Conservation (phyloP, 2,113 vertebrate genomes). For the Naja naja region DNA sequence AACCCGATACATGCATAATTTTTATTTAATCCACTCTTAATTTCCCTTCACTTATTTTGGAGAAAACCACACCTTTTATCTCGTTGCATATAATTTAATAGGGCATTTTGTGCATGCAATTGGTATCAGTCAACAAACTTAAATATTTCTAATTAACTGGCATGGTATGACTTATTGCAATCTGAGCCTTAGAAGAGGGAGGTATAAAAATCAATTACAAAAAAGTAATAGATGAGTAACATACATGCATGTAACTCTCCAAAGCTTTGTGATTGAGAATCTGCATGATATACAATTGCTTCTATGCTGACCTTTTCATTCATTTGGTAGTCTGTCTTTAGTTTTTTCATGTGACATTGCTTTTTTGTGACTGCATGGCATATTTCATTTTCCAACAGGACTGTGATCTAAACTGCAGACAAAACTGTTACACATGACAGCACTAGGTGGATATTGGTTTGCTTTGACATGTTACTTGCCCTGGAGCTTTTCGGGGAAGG, state of each 20-base stretch:
- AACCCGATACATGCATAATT: neutral
- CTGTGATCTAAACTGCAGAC: slow-evolving; percentile 29
- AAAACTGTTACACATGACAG: slow-evolving; percentile 53
- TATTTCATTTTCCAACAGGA: slow-evolving; percentile 22
- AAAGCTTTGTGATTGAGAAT: neutral
- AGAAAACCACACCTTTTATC: neutral
- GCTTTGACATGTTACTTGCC: slow-evolving; percentile 34
- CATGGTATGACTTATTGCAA: neutral
- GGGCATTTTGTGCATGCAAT: neutral
- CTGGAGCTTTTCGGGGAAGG: neutral
- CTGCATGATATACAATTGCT: neutral
- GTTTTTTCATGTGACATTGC: rapidly evolving
- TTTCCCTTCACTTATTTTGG: neutral
- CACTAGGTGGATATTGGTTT: neutral
- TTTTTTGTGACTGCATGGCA: neutral
- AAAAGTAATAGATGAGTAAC: neutral
- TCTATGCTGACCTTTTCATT: neutral
- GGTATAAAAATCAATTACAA: neutral
- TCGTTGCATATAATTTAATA: neutral
- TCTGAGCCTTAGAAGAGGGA: neutral
- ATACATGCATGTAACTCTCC: neutral
- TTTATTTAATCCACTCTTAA: neutral
- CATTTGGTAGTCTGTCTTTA: neutral
- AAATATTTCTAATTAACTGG: neutral
- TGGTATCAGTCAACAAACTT: neutral